Evolutionary conservation across 2,113 vertebrate species (phyloP).

Genomic region (Leptosomus discolor): DNA sequence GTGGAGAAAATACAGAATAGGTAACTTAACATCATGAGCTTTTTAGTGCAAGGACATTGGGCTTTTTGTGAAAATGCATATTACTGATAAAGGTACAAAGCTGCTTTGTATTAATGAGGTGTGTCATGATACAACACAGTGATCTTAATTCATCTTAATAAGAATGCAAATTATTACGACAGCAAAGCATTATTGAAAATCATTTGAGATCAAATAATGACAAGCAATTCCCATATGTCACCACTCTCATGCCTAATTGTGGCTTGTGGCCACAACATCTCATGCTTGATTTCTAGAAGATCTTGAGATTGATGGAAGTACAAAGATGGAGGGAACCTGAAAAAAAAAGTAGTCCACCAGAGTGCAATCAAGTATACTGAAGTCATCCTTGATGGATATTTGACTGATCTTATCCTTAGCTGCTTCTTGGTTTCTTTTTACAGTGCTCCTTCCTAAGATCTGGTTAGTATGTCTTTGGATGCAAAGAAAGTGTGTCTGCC

Average conservation of each 20-base stretch:
- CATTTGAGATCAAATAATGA: background rate
- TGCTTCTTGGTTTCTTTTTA: background rate
- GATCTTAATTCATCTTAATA: slow-evolving; percentile 39
- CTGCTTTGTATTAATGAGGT: background rate
- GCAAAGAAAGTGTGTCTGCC: background rate
- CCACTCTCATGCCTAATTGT: background rate
- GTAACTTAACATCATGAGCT: background rate
- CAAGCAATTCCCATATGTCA: background rate
- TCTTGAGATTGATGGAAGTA: background rate
- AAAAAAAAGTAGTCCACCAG: background rate
- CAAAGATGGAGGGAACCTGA: background rate
- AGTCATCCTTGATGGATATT: background rate
- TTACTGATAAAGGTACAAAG: background rate
- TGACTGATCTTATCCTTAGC: background rate
- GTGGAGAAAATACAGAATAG: background rate
- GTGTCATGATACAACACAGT: background rate
- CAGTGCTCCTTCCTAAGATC: background rate
- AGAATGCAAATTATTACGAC: background rate
- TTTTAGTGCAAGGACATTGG: background rate
- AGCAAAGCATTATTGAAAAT: background rate
- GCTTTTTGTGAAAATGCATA: background rate
- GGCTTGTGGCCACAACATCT: background rate
- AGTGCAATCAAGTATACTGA: background rate
- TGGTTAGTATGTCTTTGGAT: background rate
- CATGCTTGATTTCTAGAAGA: background rate